Percentiles rank a stretch among this genome's conserved stretches.
Evolutionary conservation across 2,888 invertebrate genomes (phyloP).

Genomic region (Timandra comae): DNA sequence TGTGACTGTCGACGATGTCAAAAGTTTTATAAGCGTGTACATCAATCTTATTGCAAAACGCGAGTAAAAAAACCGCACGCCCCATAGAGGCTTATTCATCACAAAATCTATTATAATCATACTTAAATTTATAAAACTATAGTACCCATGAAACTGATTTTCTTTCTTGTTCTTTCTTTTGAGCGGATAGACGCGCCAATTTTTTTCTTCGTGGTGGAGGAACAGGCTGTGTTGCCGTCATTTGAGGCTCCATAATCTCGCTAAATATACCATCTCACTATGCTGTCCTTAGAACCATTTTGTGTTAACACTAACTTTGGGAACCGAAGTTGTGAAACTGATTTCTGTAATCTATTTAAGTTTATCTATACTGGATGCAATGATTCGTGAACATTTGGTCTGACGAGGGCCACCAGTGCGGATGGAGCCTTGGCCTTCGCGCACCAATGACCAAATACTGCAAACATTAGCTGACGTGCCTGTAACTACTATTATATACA

Average conservation of each 20-base stretch:
- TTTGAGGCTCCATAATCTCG: conserved; percentile 38
- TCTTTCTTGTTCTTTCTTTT: conserved; percentile 42
- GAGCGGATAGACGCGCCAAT: conserved; percentile 54
- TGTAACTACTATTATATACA: conserved; percentile 53
- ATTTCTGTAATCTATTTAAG: conserved; percentile 6
- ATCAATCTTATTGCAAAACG: conserved; percentile 29
- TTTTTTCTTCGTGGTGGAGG: conserved; percentile 69
- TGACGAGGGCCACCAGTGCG: conserved; percentile 43
- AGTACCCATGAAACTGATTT: conserved; percentile 69
- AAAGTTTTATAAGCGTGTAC: conserved; percentile 31
- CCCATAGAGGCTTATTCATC: too few species aligned
- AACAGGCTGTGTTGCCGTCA: conserved; percentile 40
- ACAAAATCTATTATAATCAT: too few species aligned
- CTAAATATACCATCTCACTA: conserved; percentile 13
- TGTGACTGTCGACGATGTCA: conserved; percentile 43
- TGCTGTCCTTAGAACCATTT: conserved; percentile 27
- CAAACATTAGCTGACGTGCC: conserved; percentile 35
- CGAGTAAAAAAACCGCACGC: conserved; percentile 17
- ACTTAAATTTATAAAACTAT: too few species aligned
- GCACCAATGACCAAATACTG: conserved; percentile 61
- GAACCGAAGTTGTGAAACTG: conserved; percentile 52
- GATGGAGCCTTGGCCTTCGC: conserved; percentile 67
- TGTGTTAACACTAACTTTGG: conserved; percentile 52
- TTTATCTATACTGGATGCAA: conserved; percentile 26
- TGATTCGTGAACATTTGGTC: conserved; percentile 22